Evolutionary conservation across 1,140 invertebrate species (phyloP).

Genomic region (Bombus waltoni): DNA sequence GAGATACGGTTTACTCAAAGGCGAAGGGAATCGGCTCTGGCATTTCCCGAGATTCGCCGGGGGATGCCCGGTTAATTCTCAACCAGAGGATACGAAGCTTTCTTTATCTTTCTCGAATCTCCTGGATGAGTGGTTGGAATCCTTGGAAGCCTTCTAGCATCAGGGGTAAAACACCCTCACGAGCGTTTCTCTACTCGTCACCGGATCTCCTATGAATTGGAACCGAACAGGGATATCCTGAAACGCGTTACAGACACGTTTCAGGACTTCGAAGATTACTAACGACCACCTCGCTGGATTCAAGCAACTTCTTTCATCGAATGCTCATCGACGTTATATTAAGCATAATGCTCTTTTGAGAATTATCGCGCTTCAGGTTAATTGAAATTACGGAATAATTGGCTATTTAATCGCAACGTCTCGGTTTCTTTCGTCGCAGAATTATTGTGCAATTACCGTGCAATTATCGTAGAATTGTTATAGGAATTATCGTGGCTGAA

Average conservation of each 20-base stretch:
- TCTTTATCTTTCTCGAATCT: slow-evolving; percentile 25
- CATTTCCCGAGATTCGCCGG: background rate
- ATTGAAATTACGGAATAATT: background rate
- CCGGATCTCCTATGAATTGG: slow-evolving; percentile 10
- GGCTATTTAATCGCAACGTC: background rate
- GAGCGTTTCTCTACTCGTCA: background rate
- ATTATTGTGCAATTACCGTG: too few relatives aligned
- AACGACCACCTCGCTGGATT: background rate
- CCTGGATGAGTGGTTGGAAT: slow-evolving; percentile 19
- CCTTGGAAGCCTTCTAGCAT: background rate
- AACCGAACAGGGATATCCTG: background rate
- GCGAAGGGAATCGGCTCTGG: slow-evolving; percentile 6
- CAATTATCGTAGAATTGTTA: too few relatives aligned
- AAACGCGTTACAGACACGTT: background rate
- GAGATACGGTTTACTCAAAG: background rate
- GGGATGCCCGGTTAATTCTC: slow-evolving; percentile 47
- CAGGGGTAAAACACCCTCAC: background rate
- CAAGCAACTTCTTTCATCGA: background rate
- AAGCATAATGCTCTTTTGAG: background rate
- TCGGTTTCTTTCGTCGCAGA: too few relatives aligned
- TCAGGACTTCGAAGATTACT: background rate
- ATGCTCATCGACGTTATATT: background rate
- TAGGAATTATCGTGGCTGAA: too few relatives aligned
- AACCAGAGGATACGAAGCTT: slow-evolving; percentile 4
- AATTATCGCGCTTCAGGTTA: background rate